These are phyloP conservation scores for Drosophila nigromelanica DNA, from an alignment of 1,140 invertebrate species.

Conservation along the genomic window DNA sequence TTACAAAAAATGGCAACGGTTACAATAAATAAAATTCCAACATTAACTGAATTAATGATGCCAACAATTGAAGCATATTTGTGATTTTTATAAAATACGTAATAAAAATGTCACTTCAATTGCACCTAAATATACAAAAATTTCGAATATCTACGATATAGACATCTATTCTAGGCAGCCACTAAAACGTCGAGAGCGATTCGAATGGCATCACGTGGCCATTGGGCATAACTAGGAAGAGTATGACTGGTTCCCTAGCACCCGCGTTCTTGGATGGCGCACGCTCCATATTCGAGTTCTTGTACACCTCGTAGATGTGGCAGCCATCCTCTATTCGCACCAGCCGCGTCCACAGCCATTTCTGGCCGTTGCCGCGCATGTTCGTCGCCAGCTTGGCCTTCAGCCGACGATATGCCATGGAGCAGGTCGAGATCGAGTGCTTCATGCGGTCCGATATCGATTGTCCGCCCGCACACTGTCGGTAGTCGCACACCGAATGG, in stretches of 20 bases:
- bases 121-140: neutral
- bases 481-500: conserved; percentile 39
- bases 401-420: conserved; percentile 27
- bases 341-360: conserved; percentile 61
- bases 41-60: too few relatives aligned
- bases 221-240: conserved; percentile 65
- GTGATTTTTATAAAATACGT: too few relatives aligned
- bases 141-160: neutral
- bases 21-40: too few relatives aligned
- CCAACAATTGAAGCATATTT: too few relatives aligned
- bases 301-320: conserved; percentile 63
- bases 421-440: conserved; percentile 37
- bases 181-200: conserved; percentile 8
- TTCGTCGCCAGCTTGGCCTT: conserved; percentile 22
- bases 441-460: conserved; percentile 12
- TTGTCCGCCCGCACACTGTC: neutral
- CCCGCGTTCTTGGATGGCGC: conserved; percentile 10
- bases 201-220: conserved; percentile 67
- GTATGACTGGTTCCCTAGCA: conserved; percentile 32
- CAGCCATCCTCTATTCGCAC: conserved; percentile 42
- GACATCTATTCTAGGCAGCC: too few relatives aligned
- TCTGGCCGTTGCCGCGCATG: neutral
- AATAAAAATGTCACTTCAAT: too few relatives aligned
- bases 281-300: conserved; percentile 31
- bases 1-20: too few relatives aligned